Conservation (phyloP, 2,797 vertebrate species). For the Gobio occitaniae region DNA sequence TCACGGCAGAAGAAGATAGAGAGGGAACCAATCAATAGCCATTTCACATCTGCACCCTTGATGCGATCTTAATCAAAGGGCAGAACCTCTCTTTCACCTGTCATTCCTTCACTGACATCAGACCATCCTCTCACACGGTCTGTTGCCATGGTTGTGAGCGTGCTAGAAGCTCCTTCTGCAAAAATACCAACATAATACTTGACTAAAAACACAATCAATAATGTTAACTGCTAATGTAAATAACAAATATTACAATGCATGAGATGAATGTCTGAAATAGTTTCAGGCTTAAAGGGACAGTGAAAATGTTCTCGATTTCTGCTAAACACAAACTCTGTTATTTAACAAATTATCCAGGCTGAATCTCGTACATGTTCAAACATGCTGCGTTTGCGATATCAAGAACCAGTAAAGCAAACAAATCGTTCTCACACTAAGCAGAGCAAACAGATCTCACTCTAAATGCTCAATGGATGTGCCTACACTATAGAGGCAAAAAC, state of each 20-base stretch:
- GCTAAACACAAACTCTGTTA: not conserved
- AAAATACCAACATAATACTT: slow-evolving; percentile 20
- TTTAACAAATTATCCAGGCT: not conserved
- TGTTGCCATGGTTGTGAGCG: slow-evolving; percentile 29
- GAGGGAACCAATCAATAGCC: slow-evolving; percentile 76
- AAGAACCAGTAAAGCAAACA: slow-evolving; percentile 11
- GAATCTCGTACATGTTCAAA: not conserved
- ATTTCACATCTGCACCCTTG: slow-evolving; percentile 81
- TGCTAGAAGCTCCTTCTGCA: not conserved
- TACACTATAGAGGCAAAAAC: not conserved
- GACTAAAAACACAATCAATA: slow-evolving; percentile 9
- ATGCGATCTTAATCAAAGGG: slow-evolving; percentile 80
- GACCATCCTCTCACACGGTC: slow-evolving; percentile 18
- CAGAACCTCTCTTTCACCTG: slow-evolving; percentile 72
- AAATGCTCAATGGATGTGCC: not conserved
- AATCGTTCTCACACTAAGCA: not conserved
- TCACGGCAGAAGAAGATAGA: slow-evolving; percentile 77
- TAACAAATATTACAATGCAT: not conserved
- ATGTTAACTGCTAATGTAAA: slow-evolving; percentile 36
- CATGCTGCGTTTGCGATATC: not conserved
- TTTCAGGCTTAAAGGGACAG: not conserved
- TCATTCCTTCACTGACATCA: slow-evolving; percentile 49
- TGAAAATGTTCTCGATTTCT: not conserved
- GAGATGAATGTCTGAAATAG: not conserved
- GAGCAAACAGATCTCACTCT: not conserved